These are phyloP conservation scores for Crypturellus tataupa DNA, from an alignment of 2,797 vertebrate genomes.

Conservation along the genomic window DNA sequence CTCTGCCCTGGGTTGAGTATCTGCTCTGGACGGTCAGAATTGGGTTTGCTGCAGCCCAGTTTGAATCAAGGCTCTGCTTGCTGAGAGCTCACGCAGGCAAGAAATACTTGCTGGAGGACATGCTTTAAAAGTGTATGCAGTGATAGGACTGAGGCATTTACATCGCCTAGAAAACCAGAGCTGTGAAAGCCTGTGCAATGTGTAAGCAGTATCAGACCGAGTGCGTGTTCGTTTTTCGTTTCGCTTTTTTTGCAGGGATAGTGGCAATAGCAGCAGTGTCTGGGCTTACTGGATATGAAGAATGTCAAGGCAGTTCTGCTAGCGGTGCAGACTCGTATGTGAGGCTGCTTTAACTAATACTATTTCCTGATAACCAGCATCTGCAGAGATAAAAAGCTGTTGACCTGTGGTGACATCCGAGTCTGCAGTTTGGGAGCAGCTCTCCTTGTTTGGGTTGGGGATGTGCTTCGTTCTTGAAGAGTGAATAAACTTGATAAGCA, in stretches of 20 bases:
- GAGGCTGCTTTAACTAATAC: neutral
- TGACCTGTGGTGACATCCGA: neutral
- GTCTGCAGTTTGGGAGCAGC: neutral
- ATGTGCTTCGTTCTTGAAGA: neutral
- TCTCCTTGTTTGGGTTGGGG: neutral
- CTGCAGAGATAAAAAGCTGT: neutral
- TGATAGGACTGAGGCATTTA: neutral
- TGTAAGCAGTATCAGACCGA: neutral
- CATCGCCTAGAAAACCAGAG: neutral
- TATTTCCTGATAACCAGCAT: neutral
- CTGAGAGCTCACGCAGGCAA: neutral
- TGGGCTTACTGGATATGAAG: slow-evolving; percentile 32
- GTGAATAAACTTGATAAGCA: neutral
- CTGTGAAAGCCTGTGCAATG: neutral
- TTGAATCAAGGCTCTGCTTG: neutral
- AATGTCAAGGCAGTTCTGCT: neutral
- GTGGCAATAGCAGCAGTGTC: neutral
- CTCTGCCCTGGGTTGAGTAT: neutral
- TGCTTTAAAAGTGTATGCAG: neutral
- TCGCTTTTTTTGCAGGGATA: neutral
- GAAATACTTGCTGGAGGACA: neutral
- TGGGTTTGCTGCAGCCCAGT: neutral
- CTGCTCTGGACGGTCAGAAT: neutral
- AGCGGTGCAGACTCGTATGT: neutral
- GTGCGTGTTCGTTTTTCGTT: neutral